These are phyloP conservation scores for Exephanes ischioxanthus DNA, from an alignment of 2,888 invertebrate genomes.

Conservation along the genomic window DNA sequence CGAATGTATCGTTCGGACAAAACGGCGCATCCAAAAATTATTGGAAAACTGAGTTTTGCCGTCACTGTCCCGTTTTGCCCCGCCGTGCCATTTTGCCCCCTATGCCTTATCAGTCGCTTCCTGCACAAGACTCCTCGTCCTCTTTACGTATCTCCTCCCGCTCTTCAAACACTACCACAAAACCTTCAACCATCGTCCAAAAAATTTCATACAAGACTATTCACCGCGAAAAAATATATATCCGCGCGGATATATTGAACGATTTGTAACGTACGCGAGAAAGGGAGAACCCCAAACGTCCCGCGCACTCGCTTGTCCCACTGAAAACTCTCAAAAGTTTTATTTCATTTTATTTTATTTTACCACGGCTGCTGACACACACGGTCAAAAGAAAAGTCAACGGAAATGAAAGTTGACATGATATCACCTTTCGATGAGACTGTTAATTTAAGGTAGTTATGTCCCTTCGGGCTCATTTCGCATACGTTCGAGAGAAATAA, in stretches of 20 bases:
- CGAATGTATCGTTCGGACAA: too few species aligned
- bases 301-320: background rate
- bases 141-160: background rate
- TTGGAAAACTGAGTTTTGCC: too few species aligned
- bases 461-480: too few species aligned
- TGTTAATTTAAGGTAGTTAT: too few species aligned
- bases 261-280: background rate
- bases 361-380: rapidly evolving
- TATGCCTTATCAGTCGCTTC: conserved; percentile 34
- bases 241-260: conserved; percentile 2
- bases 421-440: too few species aligned
- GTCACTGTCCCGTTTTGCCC: too few species aligned
- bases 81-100: too few species aligned
- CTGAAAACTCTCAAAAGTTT: background rate
- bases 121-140: conserved; percentile 30
- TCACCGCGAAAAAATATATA: background rate
- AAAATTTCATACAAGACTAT: conserved; percentile 3
- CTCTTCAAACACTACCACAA: background rate
- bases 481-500: too few species aligned
- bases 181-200: background rate
- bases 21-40: too few species aligned
- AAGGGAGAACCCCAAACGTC: background rate
- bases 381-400: too few species aligned
- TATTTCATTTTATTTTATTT: background rate
- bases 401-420: too few species aligned